phyloP scores from a whole-genome alignment of 2,113 vertebrate species.

The Bufo gargarizans region DNA sequence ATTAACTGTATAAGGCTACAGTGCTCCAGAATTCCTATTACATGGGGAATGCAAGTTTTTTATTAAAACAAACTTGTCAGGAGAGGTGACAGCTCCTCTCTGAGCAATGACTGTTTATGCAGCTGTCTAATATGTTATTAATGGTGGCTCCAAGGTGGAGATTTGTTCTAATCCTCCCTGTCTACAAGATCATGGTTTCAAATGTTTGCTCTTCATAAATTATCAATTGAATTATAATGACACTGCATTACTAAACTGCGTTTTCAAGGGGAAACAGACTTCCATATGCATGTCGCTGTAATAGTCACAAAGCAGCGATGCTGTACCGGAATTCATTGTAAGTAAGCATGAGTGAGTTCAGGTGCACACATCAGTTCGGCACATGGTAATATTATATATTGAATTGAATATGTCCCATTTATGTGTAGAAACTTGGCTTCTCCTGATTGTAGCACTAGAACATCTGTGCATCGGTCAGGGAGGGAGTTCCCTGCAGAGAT shows the following conservation, averaged over 20 bases:
- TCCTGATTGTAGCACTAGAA: not conserved
- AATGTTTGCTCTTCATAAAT: not conserved
- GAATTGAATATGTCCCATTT: not conserved
- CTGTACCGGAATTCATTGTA: not conserved
- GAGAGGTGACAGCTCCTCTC: too few relatives aligned
- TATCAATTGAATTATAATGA: not conserved
- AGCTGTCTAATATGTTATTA: not conserved
- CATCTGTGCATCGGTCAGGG: not conserved
- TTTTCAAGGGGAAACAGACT: not conserved
- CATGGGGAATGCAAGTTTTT: too few relatives aligned
- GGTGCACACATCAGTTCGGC: not conserved
- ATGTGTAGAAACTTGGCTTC: not conserved
- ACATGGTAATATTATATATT: not conserved
- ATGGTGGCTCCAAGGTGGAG: not conserved
- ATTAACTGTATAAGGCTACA: too few relatives aligned
- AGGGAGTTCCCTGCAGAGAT: not conserved
- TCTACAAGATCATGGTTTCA: not conserved
- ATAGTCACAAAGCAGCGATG: not conserved
- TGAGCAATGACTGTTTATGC: not conserved
- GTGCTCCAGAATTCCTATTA: too few relatives aligned
- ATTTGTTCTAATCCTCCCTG: not conserved
- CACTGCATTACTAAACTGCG: not conserved
- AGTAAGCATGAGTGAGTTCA: not conserved
- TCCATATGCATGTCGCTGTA: not conserved
- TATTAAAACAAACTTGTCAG: too few relatives aligned